Evolutionary conservation across 35 echinoderm and acorn worm genomes (phyloP), one percentile per base, ranked within the genome.

Genomic region (Ophioderma brevispina): DNA sequence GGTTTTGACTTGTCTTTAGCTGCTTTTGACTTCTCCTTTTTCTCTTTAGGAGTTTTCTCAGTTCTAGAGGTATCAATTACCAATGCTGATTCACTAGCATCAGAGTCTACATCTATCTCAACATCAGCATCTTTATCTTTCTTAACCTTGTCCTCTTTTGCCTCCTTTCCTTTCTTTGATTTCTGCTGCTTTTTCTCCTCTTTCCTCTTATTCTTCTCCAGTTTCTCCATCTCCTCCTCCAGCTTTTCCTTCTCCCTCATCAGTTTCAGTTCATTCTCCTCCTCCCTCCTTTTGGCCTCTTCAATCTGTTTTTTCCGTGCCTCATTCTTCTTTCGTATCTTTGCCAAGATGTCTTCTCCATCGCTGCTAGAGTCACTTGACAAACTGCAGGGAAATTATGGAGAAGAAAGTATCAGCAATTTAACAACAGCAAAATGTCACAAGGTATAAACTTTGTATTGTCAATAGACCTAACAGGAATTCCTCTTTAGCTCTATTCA

Each of bases 161-260:
- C 79, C 37, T 76, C 78, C 36, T 94, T 85, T 39, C 37, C 56
- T 80, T 76, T 76, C 18, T 59, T 92, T 46, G 50, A 32, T 52
- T 77, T 92, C 78, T 85, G 35, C 38, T 78, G 78, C 37, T 78
- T 90, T 76, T 97, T 92, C 37, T 91, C 88, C 43, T 97, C 84
- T 49, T 93, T 93, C 49, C 91, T 93, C 77, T 97, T 89, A 28
- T 84, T 84, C 49, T 97, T 97, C 42, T 97, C 95, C 32, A 87
- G 39, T 76, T 93, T 93, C 40, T 97, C 91, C 81, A 91, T 92
- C 85, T 90, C 79, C 40, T 94, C 95, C 17, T 97, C 91, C 36
- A 77, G 37, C 33, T 85, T 86, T 76, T 97, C 95, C 50, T 86
- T 84, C 50, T 91, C 88, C 49, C 95, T 93, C 92, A 94, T 97